phyloP scores from a whole-genome alignment of 2,888 invertebrate genomes.

The Pyrocoelia pectoralis region DNA sequence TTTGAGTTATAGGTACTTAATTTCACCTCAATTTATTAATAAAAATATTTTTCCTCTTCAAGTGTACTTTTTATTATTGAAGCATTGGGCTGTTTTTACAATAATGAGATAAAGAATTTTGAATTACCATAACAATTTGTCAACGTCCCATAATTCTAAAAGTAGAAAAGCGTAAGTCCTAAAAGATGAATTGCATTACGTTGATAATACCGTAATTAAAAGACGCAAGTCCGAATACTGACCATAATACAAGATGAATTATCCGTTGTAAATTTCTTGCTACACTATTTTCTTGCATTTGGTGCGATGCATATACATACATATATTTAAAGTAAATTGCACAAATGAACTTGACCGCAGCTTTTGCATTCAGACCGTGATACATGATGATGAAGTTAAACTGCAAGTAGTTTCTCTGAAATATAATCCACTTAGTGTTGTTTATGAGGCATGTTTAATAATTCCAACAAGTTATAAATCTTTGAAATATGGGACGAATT shows the following conservation, averaged over 20 bases:
- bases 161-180: no score
- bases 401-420: constrained; percentile 22
- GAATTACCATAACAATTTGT: no score
- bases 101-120: no score
- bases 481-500: constrained; percentile 15
- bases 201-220: constrained; percentile 14
- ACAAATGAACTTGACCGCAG: constrained; percentile 28
- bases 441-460: constrained; percentile 21
- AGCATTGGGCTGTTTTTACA: no score
- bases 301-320: constrained; percentile 14
- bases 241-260: constrained; percentile 11
- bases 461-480: constrained; percentile 21
- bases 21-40: no score
- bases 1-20: no score
- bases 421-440: constrained; percentile 25
- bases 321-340: constrained; percentile 18
- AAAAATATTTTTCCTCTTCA: no score
- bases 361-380: constrained; percentile 23
- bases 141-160: no score
- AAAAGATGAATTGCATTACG: no score
- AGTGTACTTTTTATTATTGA: no score
- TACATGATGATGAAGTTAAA: constrained; percentile 25
- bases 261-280: constrained; percentile 9
- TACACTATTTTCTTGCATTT: constrained; percentile 20
- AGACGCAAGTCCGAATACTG: constrained; percentile 4